phyloP scores from a whole-genome alignment of 2,113 vertebrate genomes.

The Corapipo altera region DNA sequence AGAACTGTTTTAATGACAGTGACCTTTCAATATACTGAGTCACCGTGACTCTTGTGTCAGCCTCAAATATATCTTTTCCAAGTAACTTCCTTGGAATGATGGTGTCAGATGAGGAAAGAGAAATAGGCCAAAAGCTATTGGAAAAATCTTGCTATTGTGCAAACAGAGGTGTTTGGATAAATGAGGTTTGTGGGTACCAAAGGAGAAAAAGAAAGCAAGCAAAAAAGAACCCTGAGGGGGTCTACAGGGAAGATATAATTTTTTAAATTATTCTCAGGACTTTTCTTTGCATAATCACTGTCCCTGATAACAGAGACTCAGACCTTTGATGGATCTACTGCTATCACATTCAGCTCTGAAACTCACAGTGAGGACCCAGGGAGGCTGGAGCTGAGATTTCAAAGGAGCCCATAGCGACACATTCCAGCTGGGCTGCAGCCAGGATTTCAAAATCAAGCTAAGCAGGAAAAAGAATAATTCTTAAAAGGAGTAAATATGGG shows the following conservation, averaged over 20 bases:
- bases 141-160: conserved; percentile 7
- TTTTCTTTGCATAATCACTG: background rate
- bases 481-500: background rate
- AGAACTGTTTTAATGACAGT: conserved; percentile 27
- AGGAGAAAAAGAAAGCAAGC: background rate
- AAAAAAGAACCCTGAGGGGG: background rate
- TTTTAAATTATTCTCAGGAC: background rate
- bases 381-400: background rate
- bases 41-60: conserved; percentile 2
- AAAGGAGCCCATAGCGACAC: background rate
- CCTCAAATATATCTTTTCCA: background rate
- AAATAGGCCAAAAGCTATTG: conserved; percentile 17
- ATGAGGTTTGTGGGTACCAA: background rate
- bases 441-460: background rate
- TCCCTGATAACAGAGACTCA: background rate
- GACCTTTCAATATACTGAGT: conserved; percentile 45
- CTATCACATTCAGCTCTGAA: background rate
- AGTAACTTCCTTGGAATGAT: conserved; percentile 26
- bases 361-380: background rate
- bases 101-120: conserved; percentile 6
- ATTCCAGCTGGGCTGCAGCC: background rate
- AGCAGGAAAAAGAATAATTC: background rate
- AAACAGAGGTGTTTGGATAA: conserved; percentile 26
- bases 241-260: background rate
- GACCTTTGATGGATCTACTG: background rate